Conservation (phyloP, 2,113 vertebrate species). For the Indicator indicator region DNA sequence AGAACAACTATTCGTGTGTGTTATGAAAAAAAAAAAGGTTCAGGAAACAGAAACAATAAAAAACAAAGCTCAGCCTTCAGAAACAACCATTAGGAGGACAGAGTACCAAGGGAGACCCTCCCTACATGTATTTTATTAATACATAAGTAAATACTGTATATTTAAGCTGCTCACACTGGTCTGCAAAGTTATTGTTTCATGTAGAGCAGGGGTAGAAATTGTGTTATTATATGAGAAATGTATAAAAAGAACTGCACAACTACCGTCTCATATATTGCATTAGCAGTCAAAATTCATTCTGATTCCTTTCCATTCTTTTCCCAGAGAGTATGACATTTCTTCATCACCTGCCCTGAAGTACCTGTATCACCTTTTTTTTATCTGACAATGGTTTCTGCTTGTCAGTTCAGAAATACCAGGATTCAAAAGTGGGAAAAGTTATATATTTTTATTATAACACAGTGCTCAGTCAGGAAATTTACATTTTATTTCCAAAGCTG, state of each 20-base stretch:
- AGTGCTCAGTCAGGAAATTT: not conserved
- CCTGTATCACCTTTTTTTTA: not conserved
- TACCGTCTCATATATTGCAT: not conserved
- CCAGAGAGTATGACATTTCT: not conserved
- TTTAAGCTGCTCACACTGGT: not conserved
- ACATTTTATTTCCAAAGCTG: not conserved
- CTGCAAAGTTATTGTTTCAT: not conserved
- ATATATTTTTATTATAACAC: not conserved
- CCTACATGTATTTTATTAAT: not conserved
- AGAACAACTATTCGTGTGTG: not conserved
- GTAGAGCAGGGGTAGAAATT: not conserved
- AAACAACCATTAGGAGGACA: not conserved
- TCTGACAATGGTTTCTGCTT: not conserved
- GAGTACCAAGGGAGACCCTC: not conserved
- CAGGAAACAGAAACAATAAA: slow-evolving; percentile 6
- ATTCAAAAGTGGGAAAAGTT: not conserved
- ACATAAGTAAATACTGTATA: not conserved
- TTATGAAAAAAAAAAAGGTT: not conserved
- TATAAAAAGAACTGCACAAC: not conserved
- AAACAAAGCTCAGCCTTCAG: not conserved
- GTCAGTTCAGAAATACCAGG: not conserved
- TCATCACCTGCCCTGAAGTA: not conserved
- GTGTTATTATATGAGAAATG: not conserved
- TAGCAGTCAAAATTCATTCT: not conserved
- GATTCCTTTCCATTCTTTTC: not conserved